A percentile compares a stretch with the other conserved stretches of the same genome.
phyloP scores from a whole-genome alignment of 2,888 invertebrate species.

The Brachypterus glaber region DNA sequence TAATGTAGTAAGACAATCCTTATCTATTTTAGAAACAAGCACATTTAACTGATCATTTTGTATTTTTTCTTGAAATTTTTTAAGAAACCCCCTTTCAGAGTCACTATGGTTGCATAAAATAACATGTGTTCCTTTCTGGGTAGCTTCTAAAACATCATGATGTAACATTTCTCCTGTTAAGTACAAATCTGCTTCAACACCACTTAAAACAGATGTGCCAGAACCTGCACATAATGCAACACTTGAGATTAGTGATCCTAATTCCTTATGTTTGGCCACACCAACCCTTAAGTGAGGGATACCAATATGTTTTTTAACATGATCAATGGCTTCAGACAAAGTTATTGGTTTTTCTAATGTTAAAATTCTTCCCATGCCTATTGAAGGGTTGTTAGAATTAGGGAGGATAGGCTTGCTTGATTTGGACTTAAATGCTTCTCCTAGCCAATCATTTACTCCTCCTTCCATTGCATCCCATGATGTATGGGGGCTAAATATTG shows the following conservation, averaged over 20 bases:
- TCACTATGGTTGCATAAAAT: conserved; percentile 89
- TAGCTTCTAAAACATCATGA: conserved; percentile 83
- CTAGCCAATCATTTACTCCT: conserved; percentile 93
- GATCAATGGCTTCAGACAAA: conserved; percentile 52
- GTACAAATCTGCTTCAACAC: conserved; percentile 65
- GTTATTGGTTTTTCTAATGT: conserved; percentile 44
- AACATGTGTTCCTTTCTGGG: conserved; percentile 67
- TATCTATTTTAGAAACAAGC: conserved; percentile 60
- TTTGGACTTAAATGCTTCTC: conserved; percentile 50
- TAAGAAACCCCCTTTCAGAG: conserved; percentile 82
- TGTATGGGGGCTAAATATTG: conserved; percentile 90
- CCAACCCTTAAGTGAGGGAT: conserved; percentile 66
- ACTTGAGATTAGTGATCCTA: conserved; percentile 39
- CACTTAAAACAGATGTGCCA: conserved; percentile 67
- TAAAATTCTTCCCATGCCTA: conserved; percentile 50
- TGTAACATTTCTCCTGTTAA: conserved; percentile 93
- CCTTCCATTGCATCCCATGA: conserved; percentile 74
- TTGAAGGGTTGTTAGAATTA: conserved; percentile 36
- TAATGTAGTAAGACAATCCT: conserved; percentile 66
- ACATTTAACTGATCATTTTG: conserved; percentile 41
- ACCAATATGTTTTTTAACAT: conserved; percentile 60
- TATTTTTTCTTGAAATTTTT: conserved; percentile 44
- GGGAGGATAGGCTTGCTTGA: conserved; percentile 25
- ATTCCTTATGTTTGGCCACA: conserved; percentile 41
- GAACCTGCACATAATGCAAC: conserved; percentile 88